A percentile compares a stretch with the other conserved stretches of the same genome.
Evolutionary conservation across 2,888 invertebrate species (phyloP).

Genomic region (Mystacides longicornis): DNA sequence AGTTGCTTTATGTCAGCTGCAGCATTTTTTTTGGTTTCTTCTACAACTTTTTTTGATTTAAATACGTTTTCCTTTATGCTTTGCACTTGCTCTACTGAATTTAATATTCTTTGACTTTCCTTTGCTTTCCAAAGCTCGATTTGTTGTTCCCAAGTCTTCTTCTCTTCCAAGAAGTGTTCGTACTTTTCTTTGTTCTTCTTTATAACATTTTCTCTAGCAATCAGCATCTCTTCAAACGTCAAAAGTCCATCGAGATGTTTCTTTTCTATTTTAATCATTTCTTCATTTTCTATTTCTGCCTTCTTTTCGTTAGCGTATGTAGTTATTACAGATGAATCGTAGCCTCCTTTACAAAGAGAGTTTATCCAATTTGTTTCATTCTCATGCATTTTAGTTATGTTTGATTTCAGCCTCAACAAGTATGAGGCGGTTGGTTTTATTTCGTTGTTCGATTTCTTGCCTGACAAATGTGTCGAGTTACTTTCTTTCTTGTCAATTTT

Average conservation of each 20-base stretch:
- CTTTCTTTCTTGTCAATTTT: background rate
- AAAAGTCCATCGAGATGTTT: conserved; percentile 53
- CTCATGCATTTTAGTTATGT: conserved; percentile 40
- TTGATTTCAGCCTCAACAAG: conserved; percentile 46
- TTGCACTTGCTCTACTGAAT: conserved; percentile 35
- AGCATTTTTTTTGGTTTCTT: conserved; percentile 29
- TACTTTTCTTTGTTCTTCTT: conserved; percentile 46
- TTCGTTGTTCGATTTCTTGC: background rate
- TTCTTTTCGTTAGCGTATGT: conserved; percentile 42
- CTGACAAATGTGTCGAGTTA: background rate
- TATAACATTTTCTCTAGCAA: conserved; percentile 46
- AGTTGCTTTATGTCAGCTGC: conserved; percentile 37
- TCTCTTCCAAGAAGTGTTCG: conserved; percentile 45
- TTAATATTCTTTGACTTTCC: conserved; percentile 46
- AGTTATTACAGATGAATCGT: conserved; percentile 38
- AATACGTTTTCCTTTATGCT: conserved; percentile 26
- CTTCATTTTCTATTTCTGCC: conserved; percentile 41
- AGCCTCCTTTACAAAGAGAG: conserved; percentile 42
- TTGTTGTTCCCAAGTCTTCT: conserved; percentile 41
- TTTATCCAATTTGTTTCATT: conserved; percentile 47
- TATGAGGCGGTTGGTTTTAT: conserved; percentile 44
- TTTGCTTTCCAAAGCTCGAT: conserved; percentile 45
- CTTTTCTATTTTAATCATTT: conserved; percentile 47
- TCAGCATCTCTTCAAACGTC: conserved; percentile 51
- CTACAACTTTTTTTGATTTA: conserved; percentile 33